Evolutionary conservation across 2,797 vertebrate species (phyloP), one percentile per base, ranked within the genome.

Genomic region (Rhynchotus rufescens): DNA sequence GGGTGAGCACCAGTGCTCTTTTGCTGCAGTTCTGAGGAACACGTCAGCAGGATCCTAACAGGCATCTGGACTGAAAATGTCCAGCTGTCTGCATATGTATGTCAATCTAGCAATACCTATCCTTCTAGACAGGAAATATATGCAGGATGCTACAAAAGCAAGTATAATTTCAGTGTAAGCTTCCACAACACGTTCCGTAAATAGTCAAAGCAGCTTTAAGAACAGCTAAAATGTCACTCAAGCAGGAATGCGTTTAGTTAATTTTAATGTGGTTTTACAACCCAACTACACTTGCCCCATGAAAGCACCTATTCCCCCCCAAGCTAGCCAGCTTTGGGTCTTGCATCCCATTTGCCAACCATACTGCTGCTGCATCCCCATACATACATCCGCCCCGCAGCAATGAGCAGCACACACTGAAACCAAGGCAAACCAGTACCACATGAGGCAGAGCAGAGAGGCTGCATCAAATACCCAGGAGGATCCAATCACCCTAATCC

Each of bases 401-500:
- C 73, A 78, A 72, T 66, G 65, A 96, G 80, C 74, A 66, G 84
- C 20, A 60, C 30, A 44, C 80, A 73, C 25, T 80, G 89, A 94
- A 93, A 60, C 44, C 59, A 90, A 80, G 80, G 56, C 34, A 92
- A 94, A 75, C 51, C 94, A 82, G 62, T 61, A 94, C 65, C 47
- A 94, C 16, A 94, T 80, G 92, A 96, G 64, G 78, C 77, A 94
- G 80, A 93, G 34, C 94, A 96, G 89, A 84, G 95, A 96, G 76
- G 94, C 88, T 81, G 93, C 91, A 97, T 86, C 74, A 95, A 98
- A 98, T 97, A 97, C 96, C 98, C 97, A 95, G 83, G 94, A 97
- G 97, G 97, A 97, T 95, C 96, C 95, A 93, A 97, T 93, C 97
- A 98, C 96, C 98, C 97, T 97, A 96, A 97, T 84, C 68, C 57